Base-by-base conservation (phyloP, 2,113 vertebrate genomes). In the Platysternon megacephalum region DNA sequence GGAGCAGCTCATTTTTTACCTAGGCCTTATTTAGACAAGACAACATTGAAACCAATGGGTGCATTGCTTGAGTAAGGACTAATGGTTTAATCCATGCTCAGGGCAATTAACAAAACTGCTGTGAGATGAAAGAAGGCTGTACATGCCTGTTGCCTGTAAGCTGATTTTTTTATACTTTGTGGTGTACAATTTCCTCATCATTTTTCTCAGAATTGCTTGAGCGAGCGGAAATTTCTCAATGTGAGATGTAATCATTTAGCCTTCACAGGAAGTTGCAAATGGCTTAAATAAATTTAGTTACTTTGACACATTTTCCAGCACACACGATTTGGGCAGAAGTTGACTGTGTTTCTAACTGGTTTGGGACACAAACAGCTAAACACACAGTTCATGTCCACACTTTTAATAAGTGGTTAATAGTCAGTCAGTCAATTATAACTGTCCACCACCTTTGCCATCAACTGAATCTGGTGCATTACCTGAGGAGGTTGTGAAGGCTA, bases 181-280 rank as follows among this genome's bases (percentile, higher is more conserved):
- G 74, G 53, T 82, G 10, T 3, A 4, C 87, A 94, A 92, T 98
- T 98, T 98, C 97, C 91, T 95, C 94, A 89, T 91, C 92, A 82
- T 86, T 97, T 97, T 98, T 98, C 97, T 98, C 93, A 91, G 97
- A 98, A 98, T 28, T 94, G 82, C 85, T 46, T 5, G 2, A 90
- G n/a, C 74, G 79, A 95, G 53, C 84, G 11, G 97, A 98, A 97
- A 84, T 94, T 83, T 97, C 96, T 97, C 93, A 94, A 90, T 89
- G 49, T 94, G 74, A 97, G 96, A 96, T 97, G 89, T 98, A 95
- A 97, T 98, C 97, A 44, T 96, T 94, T 94, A 90, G 94, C 78
- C 79, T 89, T 86, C 0, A 1, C 97, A 98, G 97, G 97, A 98
- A 97, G 94, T 93, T 94, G 88, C 88, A 91, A 82, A 85, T 79